Evolutionary conservation across 2,888 invertebrate species (phyloP).

Genomic region (Sarcophaga subvicina): DNA sequence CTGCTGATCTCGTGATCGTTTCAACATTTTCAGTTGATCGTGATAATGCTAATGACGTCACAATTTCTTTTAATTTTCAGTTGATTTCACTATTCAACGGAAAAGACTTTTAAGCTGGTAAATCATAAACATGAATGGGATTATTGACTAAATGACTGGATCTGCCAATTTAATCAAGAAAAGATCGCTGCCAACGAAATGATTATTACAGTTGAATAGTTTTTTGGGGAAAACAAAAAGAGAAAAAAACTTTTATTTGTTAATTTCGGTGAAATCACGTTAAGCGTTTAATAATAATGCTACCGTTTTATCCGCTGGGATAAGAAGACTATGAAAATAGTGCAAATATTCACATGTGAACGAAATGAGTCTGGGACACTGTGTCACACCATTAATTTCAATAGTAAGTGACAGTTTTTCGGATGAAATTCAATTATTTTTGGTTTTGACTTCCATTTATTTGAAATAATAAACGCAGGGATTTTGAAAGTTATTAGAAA

Average conservation of each 20-base stretch:
- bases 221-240: neutral
- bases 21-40: constrained; percentile 21
- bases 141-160: constrained; percentile 2
- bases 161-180: neutral
- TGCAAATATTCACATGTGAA: constrained; percentile 41
- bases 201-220: constrained; percentile 58
- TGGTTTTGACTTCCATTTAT: too few species aligned
- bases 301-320: constrained; percentile 60
- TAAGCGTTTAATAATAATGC: constrained; percentile 62
- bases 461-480: too few species aligned
- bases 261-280: constrained; percentile 67
- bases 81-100: neutral
- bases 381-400: constrained; percentile 20
- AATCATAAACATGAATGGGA: constrained; percentile 42
- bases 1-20: constrained; percentile 32
- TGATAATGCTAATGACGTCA: constrained; percentile 32
- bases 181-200: constrained; percentile 17
- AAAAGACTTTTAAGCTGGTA: constrained; percentile 45
- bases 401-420: constrained; percentile 35
- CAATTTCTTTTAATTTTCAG: constrained; percentile 22
- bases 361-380: constrained; percentile 39
- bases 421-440: neutral
- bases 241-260: constrained; percentile 13
- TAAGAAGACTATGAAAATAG: constrained; percentile 35
- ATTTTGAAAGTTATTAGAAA: too few species aligned